Evolutionary conservation across 2,888 invertebrate genomes (phyloP).

Genomic region (Diarsia rubi): DNA sequence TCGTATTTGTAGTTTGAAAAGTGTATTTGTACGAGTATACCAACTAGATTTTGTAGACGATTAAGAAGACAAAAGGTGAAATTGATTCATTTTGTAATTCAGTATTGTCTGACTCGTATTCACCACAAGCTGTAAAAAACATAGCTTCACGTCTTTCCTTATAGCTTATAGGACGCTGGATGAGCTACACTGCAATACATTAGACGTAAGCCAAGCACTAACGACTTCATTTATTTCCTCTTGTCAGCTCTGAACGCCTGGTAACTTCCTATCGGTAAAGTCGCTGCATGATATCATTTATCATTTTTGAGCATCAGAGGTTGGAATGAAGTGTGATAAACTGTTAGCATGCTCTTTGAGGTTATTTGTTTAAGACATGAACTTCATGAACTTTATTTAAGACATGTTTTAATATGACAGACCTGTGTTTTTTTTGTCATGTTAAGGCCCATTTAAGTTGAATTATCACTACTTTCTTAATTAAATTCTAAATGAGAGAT

Average conservation of each 20-base stretch:
- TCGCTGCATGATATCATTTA: constrained; percentile 58
- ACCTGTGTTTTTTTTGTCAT: not conserved
- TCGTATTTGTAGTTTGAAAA: not conserved
- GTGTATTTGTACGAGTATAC: not conserved
- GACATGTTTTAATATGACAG: not conserved
- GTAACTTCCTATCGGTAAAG: constrained; percentile 67
- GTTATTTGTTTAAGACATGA: not conserved
- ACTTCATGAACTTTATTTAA: too few relatives aligned
- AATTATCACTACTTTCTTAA: not conserved
- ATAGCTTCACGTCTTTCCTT: constrained; percentile 8
- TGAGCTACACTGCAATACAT: constrained; percentile 70
- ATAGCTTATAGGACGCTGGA: constrained; percentile 31
- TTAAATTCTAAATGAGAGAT: too few relatives aligned
- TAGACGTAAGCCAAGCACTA: constrained; percentile 77
- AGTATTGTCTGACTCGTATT: not conserved
- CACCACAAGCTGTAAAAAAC: not conserved
- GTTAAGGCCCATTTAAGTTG: not conserved
- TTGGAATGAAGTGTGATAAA: constrained; percentile 41
- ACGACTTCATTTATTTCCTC: constrained; percentile 79
- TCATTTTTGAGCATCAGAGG: constrained; percentile 55
- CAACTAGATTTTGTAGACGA: not conserved
- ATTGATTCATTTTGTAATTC: not conserved
- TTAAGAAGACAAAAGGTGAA: not conserved
- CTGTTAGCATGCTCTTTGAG: constrained; percentile 26
- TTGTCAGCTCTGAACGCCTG: constrained; percentile 71